Evolutionary conservation across 2,113 vertebrate genomes (phyloP).

Genomic region (Charina bottae): DNA sequence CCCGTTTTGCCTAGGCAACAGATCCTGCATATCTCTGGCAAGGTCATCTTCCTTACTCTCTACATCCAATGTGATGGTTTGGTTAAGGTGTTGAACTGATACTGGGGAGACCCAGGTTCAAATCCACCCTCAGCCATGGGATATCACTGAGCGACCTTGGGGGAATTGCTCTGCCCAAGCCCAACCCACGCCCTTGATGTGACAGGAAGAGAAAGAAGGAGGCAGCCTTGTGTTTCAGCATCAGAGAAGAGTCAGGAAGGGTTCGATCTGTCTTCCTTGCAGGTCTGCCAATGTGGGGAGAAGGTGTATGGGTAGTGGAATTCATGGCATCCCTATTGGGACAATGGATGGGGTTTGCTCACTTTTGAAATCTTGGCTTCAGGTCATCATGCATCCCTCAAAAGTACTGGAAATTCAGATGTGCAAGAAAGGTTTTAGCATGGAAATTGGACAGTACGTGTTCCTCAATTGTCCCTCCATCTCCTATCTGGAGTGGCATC

Average conservation of each 20-base stretch:
- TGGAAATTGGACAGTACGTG: slow-evolving; percentile 93
- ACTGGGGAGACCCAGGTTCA: background rate
- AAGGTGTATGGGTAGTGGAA: background rate
- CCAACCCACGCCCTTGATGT: background rate
- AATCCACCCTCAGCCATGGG: background rate
- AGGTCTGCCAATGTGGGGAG: background rate
- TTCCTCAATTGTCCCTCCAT: slow-evolving; percentile 88
- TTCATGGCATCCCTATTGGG: background rate
- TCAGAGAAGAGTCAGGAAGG: background rate
- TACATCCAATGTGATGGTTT: background rate
- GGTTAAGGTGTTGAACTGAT: background rate
- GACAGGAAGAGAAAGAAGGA: background rate
- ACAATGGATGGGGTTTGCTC: background rate
- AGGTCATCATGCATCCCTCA: slow-evolving; percentile 88
- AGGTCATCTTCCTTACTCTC: background rate
- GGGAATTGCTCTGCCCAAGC: background rate
- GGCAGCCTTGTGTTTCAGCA: background rate
- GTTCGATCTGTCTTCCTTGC: background rate
- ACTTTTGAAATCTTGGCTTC: background rate
- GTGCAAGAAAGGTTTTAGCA: slow-evolving; percentile 84
- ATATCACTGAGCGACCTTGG: background rate
- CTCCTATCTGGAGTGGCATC: slow-evolving; percentile 91
- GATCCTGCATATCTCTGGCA: background rate
- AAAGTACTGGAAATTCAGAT: slow-evolving; percentile 92
- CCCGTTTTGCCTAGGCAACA: background rate